phyloP scores from a whole-genome alignment of 2,888 invertebrate species.

The Meganola albula region DNA sequence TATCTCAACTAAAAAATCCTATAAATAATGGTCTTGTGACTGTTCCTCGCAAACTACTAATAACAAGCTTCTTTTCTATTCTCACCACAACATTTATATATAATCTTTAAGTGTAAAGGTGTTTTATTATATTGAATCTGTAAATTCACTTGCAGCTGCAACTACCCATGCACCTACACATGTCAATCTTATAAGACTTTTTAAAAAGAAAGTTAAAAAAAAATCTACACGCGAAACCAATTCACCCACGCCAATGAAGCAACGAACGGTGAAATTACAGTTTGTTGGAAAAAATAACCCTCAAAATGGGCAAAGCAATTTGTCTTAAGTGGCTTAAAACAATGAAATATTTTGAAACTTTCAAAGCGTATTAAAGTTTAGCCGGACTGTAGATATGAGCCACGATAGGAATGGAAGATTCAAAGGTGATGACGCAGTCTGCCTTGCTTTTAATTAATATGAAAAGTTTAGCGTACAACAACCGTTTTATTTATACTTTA shows the following conservation, averaged over 20 bases:
- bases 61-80: no score
- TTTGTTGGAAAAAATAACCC: slow-evolving; percentile 41
- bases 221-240: no score
- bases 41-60: no score
- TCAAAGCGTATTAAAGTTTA: slow-evolving; percentile 61
- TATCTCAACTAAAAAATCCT: no score
- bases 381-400: slow-evolving; percentile 42
- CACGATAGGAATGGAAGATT: slow-evolving; percentile 38
- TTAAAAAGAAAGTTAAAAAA: neutral
- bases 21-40: no score
- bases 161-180: neutral
- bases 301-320: slow-evolving; percentile 52
- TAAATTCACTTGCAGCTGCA: no score
- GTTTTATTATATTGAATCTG: no score
- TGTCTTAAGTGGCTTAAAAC: slow-evolving; percentile 67
- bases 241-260: slow-evolving; percentile 30
- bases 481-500: slow-evolving; percentile 42
- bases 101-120: no score
- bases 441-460: slow-evolving; percentile 58
- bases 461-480: slow-evolving; percentile 43
- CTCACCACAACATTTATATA: no score
- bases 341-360: slow-evolving; percentile 68
- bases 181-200: neutral
- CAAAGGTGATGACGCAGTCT: slow-evolving; percentile 41
- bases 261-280: slow-evolving; percentile 61